Percentiles rank a stretch among this genome's conserved stretches.
phyloP scores from a whole-genome alignment of 2,888 invertebrate species.

The Latheticus oryzae region DNA sequence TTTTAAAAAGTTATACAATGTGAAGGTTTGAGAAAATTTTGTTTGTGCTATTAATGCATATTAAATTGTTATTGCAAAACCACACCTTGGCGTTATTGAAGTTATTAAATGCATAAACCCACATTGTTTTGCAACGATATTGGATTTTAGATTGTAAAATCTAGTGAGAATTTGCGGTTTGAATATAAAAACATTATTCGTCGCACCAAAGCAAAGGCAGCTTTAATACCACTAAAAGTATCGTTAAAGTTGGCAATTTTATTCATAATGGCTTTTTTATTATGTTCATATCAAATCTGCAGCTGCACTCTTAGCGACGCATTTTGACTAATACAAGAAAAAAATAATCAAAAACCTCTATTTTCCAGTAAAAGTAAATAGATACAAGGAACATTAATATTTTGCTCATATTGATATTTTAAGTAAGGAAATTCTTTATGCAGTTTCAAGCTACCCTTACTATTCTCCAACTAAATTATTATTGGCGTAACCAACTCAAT shows the following conservation, averaged over 20 bases:
- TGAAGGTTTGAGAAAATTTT: too few relatives aligned
- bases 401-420: too few relatives aligned
- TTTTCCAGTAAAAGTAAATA: too few relatives aligned
- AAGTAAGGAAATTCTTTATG: too few relatives aligned
- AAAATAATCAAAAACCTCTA: too few relatives aligned
- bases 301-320: slow-evolving; percentile 5
- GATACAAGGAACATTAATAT: too few relatives aligned
- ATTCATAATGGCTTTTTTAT: slow-evolving; percentile 24
- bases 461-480: slow-evolving; percentile 47
- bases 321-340: too few relatives aligned
- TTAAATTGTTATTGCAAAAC: slow-evolving; percentile 4
- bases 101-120: slow-evolving; percentile 18
- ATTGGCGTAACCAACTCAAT: slow-evolving; percentile 61
- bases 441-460: slow-evolving; percentile 6
- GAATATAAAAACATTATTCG: slow-evolving; percentile 24
- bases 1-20: too few relatives aligned
- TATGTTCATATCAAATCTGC: slow-evolving; percentile 22
- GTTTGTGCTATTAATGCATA: not conserved
- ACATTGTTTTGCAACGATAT: slow-evolving; percentile 22
- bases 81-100: not conserved
- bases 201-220: slow-evolving; percentile 3
- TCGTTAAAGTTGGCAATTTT: slow-evolving; percentile 24
- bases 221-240: slow-evolving; percentile 21
- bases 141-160: slow-evolving; percentile 17
- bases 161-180: slow-evolving; percentile 12